phyloP scores from a whole-genome alignment of 2,113 vertebrate genomes.

The Platysteira castanea region DNA sequence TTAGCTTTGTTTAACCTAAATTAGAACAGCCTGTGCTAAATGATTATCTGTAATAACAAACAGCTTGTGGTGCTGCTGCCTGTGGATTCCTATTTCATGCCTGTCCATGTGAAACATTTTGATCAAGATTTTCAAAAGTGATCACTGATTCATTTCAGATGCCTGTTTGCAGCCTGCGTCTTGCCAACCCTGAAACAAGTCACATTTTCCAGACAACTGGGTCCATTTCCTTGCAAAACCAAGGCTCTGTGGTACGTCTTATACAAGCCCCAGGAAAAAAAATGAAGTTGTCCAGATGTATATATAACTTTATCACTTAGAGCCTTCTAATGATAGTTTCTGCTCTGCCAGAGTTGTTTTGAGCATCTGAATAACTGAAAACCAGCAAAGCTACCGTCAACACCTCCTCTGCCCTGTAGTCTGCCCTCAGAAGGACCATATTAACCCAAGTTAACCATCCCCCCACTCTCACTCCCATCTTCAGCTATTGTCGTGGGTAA shows the following conservation, averaged over 20 bases:
- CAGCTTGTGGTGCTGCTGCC: neutral
- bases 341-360: neutral
- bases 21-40: conserved; percentile 17
- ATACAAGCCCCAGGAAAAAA: neutral
- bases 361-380: neutral
- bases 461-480: neutral
- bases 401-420: neutral
- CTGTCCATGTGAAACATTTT: neutral
- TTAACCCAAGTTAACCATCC: neutral
- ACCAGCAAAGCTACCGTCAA: neutral
- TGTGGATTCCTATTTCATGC: neutral
- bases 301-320: neutral
- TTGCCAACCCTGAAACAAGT: neutral
- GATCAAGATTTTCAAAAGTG: neutral
- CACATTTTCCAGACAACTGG: neutral
- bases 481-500: neutral
- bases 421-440: neutral
- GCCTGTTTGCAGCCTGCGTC: neutral
- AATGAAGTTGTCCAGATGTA: neutral
- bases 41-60: neutral
- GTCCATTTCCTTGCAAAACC: neutral
- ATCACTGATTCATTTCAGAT: neutral
- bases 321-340: neutral
- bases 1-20: conserved; percentile 48
- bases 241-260: neutral